Evolutionary conservation across 2,113 vertebrate genomes (phyloP).

Genomic region (Cephalopterus ornatus): DNA sequence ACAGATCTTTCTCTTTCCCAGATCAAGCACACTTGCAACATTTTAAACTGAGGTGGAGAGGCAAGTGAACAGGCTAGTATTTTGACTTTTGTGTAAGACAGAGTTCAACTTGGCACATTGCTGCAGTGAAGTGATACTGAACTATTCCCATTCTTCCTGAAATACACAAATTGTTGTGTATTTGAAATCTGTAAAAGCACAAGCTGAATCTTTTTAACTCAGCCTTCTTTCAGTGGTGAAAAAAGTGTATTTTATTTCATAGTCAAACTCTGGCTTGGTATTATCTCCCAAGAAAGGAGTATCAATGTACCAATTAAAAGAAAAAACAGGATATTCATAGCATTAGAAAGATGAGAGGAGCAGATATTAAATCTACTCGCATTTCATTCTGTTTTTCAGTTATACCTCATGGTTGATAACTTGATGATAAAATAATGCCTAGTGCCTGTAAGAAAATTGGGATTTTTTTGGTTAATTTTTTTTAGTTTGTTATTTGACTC

Average conservation of each 20-base stretch:
- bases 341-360: not conserved
- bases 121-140: not conserved
- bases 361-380: not conserved
- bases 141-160: not conserved
- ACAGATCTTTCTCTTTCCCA: not conserved
- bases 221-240: not conserved
- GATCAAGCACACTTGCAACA: not conserved
- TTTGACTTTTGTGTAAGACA: not conserved
- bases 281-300: not conserved
- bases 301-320: not conserved
- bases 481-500: not conserved
- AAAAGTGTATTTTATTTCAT: not conserved
- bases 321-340: not conserved
- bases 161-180: accelerated
- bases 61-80: not conserved
- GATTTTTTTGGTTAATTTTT: too few relatives aligned
- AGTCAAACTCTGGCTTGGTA: not conserved
- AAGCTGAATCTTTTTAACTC: not conserved
- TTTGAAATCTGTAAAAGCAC: not conserved
- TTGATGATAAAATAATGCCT: not conserved
- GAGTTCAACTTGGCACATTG: not conserved
- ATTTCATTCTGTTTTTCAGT: not conserved
- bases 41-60: not conserved
- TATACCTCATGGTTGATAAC: not conserved
- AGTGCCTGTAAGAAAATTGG: not conserved